Evolutionary conservation across 2,797 vertebrate species (phyloP), one percentile per base, ranked within the genome.

Genomic region (Bradypodion ventrale): DNA sequence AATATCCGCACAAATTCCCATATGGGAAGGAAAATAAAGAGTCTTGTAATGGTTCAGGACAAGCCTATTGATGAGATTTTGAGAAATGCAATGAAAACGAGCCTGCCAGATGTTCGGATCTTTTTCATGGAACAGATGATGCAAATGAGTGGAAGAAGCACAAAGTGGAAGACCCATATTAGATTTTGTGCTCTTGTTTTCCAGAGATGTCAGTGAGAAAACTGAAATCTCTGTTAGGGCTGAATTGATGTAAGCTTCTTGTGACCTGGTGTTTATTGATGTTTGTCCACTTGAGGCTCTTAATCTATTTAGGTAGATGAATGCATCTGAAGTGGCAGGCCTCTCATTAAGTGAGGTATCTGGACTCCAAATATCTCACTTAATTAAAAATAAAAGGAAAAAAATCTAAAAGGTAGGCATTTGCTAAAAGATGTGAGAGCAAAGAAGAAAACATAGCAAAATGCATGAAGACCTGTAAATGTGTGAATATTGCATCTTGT

Each of bases 331-430:
- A 42, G 59, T 32, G 65, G 15, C 8, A 37, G 8, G 10, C 56
- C 27, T 76, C n/a, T 83, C 27, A 7, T 16, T 66, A 81, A 49
- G 7, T 74, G 74, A 82, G 72, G 63, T 49, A 70, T 74, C 70
- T 63, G 44, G 59, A n/a, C n/a, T n/a, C n/a, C n/a, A n/a, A n/a
- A n/a, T n/a, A n/a, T n/a, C n/a, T n/a, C 42, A n/a, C 29, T 19
- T 75, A n/a, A 66, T 7, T 25, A n/a, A 29, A 75, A 29, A 6
- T 49, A 65, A 56, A 76, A 69, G 21, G 35, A 60, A 65, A 42
- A 42, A n/a, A 52, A 37, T 7, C 4, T 40, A 23, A 23, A 25
- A 27, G 37, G 12, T 56, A 32, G 69, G 29, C 25, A 70, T 69
- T 69, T 32, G n/a, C 40, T 46, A 44, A 44, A 77, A 44, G 40